These are phyloP conservation scores for Bothrops jararaca DNA, from an alignment of 2,113 vertebrate genomes.

Conservation along the genomic window DNA sequence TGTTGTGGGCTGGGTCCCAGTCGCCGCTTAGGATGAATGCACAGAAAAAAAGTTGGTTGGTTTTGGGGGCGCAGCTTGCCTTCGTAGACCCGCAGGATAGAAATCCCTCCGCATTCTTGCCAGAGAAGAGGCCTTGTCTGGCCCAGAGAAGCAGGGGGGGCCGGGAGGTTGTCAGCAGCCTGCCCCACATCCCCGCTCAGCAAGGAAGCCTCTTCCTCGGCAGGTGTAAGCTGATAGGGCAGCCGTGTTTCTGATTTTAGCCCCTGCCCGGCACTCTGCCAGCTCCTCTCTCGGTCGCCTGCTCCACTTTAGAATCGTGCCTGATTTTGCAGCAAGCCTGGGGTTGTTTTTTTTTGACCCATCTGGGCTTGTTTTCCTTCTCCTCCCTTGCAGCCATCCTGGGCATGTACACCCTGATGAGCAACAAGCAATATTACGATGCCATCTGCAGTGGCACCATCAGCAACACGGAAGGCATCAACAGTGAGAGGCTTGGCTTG, in stretches of 20 bases:
- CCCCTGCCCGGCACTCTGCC: not conserved
- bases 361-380: not conserved
- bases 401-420: constrained; percentile 98
- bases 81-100: not conserved
- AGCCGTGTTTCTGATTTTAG: constrained; percentile 2
- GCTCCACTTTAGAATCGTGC: not conserved
- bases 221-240: constrained; percentile 10
- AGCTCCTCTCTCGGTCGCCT: not conserved
- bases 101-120: accelerated
- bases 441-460: constrained; percentile 88
- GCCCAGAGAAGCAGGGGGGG: not conserved
- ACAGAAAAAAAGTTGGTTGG: not conserved
- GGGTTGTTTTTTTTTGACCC: not conserved
- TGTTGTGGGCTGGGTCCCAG: not conserved
- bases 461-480: constrained; percentile 92
- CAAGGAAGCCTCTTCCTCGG: not conserved
- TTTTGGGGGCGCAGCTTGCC: not conserved
- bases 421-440: constrained; percentile 98
- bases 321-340: not conserved
- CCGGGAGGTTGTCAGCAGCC: not conserved
- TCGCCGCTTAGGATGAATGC: not conserved
- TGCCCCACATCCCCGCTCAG: not conserved
- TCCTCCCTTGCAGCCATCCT: constrained; percentile 82
- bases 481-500: constrained; percentile 77
- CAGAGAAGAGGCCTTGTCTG: not conserved